phyloP scores from a whole-genome alignment of 2,797 vertebrate genomes.

The Triplophysa bombifrons region DNA sequence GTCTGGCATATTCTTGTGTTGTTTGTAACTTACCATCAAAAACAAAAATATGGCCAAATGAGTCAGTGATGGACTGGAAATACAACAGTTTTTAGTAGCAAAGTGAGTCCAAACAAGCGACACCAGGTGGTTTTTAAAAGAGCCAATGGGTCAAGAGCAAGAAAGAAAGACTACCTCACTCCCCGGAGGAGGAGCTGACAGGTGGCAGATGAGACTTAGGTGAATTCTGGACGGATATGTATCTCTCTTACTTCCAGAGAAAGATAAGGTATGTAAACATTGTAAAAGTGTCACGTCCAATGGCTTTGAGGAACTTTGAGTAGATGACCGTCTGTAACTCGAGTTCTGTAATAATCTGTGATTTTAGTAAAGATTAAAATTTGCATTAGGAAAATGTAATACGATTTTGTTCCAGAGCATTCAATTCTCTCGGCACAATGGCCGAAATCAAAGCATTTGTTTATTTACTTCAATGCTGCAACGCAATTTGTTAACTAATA shows the following conservation, averaged over 20 bases:
- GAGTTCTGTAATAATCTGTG: neutral
- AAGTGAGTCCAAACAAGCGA: neutral
- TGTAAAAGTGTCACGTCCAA: neutral
- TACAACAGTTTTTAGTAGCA: neutral
- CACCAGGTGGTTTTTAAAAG: neutral
- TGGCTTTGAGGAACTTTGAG: neutral
- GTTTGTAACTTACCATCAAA: too few relatives aligned
- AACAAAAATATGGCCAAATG: too few relatives aligned
- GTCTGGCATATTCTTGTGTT: too few relatives aligned
- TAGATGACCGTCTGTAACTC: neutral
- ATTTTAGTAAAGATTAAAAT: neutral
- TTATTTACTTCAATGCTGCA: neutral
- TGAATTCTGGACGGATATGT: neutral
- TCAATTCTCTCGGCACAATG: neutral
- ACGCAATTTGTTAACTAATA: neutral
- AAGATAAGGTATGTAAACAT: slow-evolving; percentile 18
- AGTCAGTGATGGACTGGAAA: neutral
- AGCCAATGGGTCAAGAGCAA: neutral
- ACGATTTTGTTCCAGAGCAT: neutral
- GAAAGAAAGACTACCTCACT: neutral
- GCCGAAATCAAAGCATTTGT: neutral
- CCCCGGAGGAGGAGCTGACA: neutral
- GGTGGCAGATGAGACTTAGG: neutral
- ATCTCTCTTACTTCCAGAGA: neutral
- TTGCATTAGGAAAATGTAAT: neutral